These are phyloP conservation scores for Pantherophis alleghaniensis DNA, from an alignment of 2,797 vertebrate species.

Conservation along the genomic window DNA sequence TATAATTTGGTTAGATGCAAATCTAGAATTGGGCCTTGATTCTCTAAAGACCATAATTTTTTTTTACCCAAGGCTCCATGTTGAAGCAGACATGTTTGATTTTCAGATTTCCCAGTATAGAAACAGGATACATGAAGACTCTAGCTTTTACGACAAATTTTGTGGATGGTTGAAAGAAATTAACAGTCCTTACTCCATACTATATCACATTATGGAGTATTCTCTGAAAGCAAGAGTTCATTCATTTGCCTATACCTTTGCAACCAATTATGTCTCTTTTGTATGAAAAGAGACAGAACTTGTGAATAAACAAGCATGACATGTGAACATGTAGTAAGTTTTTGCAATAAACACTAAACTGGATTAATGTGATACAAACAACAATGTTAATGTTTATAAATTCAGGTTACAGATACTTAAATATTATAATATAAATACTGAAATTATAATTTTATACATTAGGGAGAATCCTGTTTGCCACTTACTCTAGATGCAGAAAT, in stretches of 20 bases:
- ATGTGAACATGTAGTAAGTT: background rate
- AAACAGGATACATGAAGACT: background rate
- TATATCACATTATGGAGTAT: background rate
- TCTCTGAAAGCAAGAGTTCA: background rate
- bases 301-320: background rate
- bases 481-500: background rate
- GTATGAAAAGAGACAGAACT: background rate
- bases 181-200: background rate
- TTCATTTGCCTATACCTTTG: background rate
- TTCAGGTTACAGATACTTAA: conserved; percentile 28
- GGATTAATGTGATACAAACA: conserved; percentile 16
- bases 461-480: conserved; percentile 3
- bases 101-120: background rate
- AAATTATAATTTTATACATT: conserved; percentile 12
- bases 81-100: background rate
- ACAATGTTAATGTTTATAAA: conserved; percentile 29
- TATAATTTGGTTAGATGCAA: background rate
- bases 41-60: background rate
- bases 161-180: background rate
- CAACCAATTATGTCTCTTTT: background rate
- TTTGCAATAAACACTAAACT: conserved; percentile 1
- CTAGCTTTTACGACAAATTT: background rate
- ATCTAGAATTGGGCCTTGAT: background rate
- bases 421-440: conserved; percentile 35
- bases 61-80: background rate